phyloP scores from a whole-genome alignment of 2,888 invertebrate genomes.

The Chrysina gloriosa region DNA sequence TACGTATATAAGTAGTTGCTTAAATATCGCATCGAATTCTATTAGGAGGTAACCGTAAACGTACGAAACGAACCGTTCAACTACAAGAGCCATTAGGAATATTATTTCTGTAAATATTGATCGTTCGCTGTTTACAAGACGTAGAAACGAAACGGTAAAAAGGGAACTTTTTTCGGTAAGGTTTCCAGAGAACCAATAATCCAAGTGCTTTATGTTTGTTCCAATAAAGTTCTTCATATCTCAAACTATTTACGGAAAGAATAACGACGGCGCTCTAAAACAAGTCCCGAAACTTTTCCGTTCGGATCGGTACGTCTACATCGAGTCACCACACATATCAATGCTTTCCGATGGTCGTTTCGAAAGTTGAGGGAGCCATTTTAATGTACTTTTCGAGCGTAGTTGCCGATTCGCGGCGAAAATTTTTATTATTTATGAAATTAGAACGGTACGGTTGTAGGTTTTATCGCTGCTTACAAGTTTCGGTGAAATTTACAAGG shows the following conservation, averaged over 20 bases:
- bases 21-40: too few relatives aligned
- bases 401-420: too few relatives aligned
- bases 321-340: too few relatives aligned
- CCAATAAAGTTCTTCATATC: conserved; percentile 20
- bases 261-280: background rate
- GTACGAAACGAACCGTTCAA: background rate
- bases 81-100: background rate
- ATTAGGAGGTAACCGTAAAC: background rate
- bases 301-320: too few relatives aligned
- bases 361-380: too few relatives aligned
- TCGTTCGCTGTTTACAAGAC: conserved; percentile 4
- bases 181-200: conserved; percentile 7
- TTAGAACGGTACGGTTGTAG: too few relatives aligned
- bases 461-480: too few relatives aligned
- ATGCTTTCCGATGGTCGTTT: too few relatives aligned
- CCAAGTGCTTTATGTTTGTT: conserved; percentile 11
- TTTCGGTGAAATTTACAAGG: too few relatives aligned
- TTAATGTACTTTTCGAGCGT: too few relatives aligned
- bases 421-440: too few relatives aligned
- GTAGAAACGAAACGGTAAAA: background rate
- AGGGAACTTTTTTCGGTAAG: background rate
- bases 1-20: background rate
- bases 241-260: background rate
- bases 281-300: background rate
- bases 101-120: conserved; percentile 1